phyloP scores from a whole-genome alignment of 1,140 invertebrate species.

The Babylonia areolata region DNA sequence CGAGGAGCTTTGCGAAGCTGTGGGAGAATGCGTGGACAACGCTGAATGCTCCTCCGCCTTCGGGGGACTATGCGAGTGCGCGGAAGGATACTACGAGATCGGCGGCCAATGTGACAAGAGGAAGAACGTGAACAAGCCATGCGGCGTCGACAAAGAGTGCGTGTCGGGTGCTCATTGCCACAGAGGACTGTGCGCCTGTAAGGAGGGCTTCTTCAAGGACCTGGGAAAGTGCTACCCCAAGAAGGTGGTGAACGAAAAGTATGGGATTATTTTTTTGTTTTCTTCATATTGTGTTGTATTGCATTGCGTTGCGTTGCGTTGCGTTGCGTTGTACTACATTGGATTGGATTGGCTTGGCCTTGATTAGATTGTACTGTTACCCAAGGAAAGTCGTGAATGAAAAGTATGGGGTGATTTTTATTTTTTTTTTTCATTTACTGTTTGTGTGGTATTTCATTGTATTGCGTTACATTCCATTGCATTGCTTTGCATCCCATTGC shows the following conservation, averaged over 20 bases:
- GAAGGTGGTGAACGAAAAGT: slow-evolving; percentile 28
- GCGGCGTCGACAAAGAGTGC: slow-evolving; percentile 31
- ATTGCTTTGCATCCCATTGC: too few relatives aligned
- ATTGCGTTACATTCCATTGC: too few relatives aligned
- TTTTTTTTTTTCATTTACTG: too few relatives aligned
- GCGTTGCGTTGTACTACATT: too few relatives aligned
- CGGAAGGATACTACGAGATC: slow-evolving; percentile 28
- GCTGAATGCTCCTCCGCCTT: slow-evolving; percentile 36
- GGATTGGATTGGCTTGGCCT: too few relatives aligned
- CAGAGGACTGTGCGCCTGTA: slow-evolving; percentile 28
- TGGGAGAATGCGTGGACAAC: slow-evolving; percentile 38
- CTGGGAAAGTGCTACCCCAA: slow-evolving; percentile 30
- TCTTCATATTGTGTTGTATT: too few relatives aligned
- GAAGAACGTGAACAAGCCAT: slow-evolving; percentile 37
- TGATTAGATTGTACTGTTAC: too few relatives aligned
- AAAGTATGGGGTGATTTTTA: too few relatives aligned
- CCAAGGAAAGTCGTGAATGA: slow-evolving; percentile 29
- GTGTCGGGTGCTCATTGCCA: slow-evolving; percentile 28
- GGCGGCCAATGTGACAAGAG: slow-evolving; percentile 19
- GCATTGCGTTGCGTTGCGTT: too few relatives aligned
- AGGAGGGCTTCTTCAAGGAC: slow-evolving; percentile 35
- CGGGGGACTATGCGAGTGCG: slow-evolving; percentile 33
- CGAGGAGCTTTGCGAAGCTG: slow-evolving; percentile 24
- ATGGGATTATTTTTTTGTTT: too few relatives aligned
- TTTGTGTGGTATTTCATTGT: too few relatives aligned